These are phyloP conservation scores for Meandrusa payeni DNA, from an alignment of 2,888 invertebrate genomes.

Conservation along the genomic window DNA sequence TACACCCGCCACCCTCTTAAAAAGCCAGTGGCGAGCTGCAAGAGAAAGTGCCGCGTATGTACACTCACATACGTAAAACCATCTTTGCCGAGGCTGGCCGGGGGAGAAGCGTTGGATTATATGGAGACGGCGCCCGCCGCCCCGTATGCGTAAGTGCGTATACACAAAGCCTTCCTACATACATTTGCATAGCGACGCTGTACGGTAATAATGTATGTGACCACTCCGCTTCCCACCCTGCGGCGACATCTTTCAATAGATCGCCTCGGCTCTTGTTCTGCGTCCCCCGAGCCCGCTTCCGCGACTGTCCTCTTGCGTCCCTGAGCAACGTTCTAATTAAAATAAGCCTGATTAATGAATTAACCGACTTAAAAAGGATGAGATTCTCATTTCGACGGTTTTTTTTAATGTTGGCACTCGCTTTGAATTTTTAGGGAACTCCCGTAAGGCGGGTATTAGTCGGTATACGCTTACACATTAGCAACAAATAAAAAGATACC, in stretches of 20 bases:
- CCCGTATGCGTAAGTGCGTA: constrained; percentile 78
- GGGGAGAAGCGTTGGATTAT: constrained; percentile 64
- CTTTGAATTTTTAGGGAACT: no score
- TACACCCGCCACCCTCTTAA: constrained; percentile 73
- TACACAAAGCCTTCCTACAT: constrained; percentile 69
- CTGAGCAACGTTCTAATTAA: constrained; percentile 44
- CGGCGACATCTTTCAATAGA: constrained; percentile 71
- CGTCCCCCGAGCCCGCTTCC: constrained; percentile 33
- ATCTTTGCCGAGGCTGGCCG: constrained; percentile 68
- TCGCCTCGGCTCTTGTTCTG: constrained; percentile 48
- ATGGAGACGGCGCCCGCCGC: constrained; percentile 65
- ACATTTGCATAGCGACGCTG: constrained; percentile 81
- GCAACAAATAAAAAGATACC: no score
- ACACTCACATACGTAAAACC: constrained; percentile 76
- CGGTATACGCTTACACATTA: no score
- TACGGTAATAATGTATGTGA: constrained; percentile 80
- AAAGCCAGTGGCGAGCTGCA: constrained; percentile 82
- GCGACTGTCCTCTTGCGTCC: constrained; percentile 33
- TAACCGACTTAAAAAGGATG: no score
- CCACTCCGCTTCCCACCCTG: constrained; percentile 66
- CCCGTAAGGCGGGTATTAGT: no score
- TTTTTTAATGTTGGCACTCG: no score
- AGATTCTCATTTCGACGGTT: no score
- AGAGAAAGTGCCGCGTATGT: constrained; percentile 82
- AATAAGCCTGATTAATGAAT: no score